Percentiles rank a stretch among this genome's conserved stretches.
Evolutionary conservation across 2,888 invertebrate genomes (phyloP).

Genomic region (Fissipunctia ypsillon): DNA sequence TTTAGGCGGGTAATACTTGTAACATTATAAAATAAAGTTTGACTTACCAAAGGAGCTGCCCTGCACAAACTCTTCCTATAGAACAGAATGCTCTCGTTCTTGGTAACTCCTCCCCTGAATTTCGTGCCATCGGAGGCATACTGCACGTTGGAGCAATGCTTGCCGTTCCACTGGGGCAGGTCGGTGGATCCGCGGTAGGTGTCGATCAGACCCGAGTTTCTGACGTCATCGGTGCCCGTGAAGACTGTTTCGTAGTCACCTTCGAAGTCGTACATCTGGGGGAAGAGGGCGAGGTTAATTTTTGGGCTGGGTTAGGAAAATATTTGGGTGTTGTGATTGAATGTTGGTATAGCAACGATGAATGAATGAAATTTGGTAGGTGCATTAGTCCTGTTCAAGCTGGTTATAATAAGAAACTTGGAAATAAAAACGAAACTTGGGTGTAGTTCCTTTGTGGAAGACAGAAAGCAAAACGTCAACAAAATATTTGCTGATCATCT

Average conservation of each 20-base stretch:
- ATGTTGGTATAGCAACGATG: too few species aligned
- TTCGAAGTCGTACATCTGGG: constrained; percentile 95
- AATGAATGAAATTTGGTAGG: too few species aligned
- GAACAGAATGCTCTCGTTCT: constrained; percentile 93
- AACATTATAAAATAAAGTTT: not conserved
- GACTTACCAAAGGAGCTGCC: constrained; percentile 93
- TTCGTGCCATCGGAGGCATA: constrained; percentile 96
- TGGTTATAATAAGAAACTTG: too few species aligned
- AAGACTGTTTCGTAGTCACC: constrained; percentile 95
- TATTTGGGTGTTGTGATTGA: not conserved
- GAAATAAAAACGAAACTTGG: too few species aligned
- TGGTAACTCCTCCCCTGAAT: constrained; percentile 93
- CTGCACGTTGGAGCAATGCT: constrained; percentile 94
- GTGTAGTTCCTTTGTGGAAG: too few species aligned
- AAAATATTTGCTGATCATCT: too few species aligned
- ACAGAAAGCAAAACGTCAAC: too few species aligned
- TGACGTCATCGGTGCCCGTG: constrained; percentile 92
- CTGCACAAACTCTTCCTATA: constrained; percentile 96
- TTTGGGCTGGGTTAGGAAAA: not conserved
- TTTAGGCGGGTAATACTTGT: too few species aligned
- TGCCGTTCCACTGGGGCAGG: constrained; percentile 94
- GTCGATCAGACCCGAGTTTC: constrained; percentile 93
- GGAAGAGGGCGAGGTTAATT: not conserved
- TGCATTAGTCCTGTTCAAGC: too few species aligned
- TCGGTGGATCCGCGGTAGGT: constrained; percentile 93